Base-by-base conservation (phyloP, 1,140 invertebrate genomes). In the Drosophila insularis region DNA sequence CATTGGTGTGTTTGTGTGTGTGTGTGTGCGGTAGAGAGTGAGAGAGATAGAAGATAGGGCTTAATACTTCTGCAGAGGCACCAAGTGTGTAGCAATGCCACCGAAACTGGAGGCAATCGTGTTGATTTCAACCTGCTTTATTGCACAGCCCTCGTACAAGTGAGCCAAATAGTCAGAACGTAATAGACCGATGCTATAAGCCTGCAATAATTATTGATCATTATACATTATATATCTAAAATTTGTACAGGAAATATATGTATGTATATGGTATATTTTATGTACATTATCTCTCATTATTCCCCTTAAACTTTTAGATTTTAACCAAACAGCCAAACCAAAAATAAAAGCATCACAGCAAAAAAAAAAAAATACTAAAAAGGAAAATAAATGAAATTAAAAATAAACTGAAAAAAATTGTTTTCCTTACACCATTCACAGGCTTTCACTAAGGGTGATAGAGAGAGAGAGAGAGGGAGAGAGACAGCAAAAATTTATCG, bases 81-180 rank as follows among this genome's bases (percentile, higher is more conserved):
- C 93, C 71, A 95, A 92, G 55, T 93, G 82, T 79, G 94, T 94
- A 67, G 93, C 92, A 79, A 95, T 93, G 78, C 94, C 94, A 89
- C 94, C 95, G 90, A 95, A 95, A 93, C 95, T 95, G 75, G 95
- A 94, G 46, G 95, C 95, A 74, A 96, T 93, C 76, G 95, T 95
- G 92, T 96, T 96, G 92, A 95, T 94, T 92, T 96, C 95, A 92
- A 96, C 95, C 93, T 96, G 95, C 92, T 95, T 95, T 87, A 96
- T 95, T 80, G 92, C 91, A 92, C 94, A 94, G 71, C 85, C 87
- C 72, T 93, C 93, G 63, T 91, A 91, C 63, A 91, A 87, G 85
- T 96, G 94, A 92, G 95, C 93, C 93, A 96, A 94, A 93, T 96
- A 96, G 93, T 96, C 96, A 62, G 95, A 96, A 81, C 96, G 94